Evolutionary conservation across 2,888 invertebrate species (phyloP).

Genomic region (Mesorhabditis sp.): DNA sequence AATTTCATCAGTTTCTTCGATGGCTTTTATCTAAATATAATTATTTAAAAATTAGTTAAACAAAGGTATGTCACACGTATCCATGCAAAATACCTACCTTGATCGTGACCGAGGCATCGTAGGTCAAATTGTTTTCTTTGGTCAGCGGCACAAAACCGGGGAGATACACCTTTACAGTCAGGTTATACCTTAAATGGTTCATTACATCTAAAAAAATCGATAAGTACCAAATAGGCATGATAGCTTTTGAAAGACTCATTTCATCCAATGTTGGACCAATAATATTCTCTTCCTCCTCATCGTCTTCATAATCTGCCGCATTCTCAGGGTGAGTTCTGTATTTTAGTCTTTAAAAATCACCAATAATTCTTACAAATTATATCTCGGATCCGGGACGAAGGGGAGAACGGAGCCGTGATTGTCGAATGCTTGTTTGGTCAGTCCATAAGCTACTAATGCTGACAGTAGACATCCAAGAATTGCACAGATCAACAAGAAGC

Average conservation of each 20-base stretch:
- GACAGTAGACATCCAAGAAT: constrained; percentile 10
- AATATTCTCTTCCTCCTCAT: constrained; percentile 19
- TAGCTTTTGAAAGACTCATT: constrained; percentile 32
- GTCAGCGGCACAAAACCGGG: constrained; percentile 12
- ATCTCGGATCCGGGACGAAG: constrained; percentile 12
- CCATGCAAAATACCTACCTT: constrained; percentile 1
- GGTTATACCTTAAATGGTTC: constrained; percentile 11
- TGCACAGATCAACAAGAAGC: constrained; percentile 1
- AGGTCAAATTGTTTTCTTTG: constrained; percentile 10
- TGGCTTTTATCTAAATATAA: constrained; percentile 16
- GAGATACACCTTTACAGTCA: constrained; percentile 11
- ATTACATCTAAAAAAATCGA: background rate
- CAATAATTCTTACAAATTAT: constrained; percentile 15
- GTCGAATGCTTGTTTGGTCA: constrained; percentile 29
- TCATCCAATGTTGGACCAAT: constrained; percentile 40
- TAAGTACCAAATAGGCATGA: constrained; percentile 41
- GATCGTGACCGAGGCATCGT: constrained; percentile 6
- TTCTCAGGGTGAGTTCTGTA: background rate
- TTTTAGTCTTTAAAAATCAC: background rate
- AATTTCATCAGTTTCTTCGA: constrained; percentile 24
- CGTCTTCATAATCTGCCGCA: constrained; percentile 16
- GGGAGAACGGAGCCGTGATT: constrained; percentile 10
- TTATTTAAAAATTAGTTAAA: constrained; percentile 9
- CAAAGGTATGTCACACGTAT: background rate
- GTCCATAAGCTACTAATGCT: constrained; percentile 26